Evolutionary conservation across 2,113 vertebrate genomes (phyloP).

Genomic region (Podilymbus podiceps): DNA sequence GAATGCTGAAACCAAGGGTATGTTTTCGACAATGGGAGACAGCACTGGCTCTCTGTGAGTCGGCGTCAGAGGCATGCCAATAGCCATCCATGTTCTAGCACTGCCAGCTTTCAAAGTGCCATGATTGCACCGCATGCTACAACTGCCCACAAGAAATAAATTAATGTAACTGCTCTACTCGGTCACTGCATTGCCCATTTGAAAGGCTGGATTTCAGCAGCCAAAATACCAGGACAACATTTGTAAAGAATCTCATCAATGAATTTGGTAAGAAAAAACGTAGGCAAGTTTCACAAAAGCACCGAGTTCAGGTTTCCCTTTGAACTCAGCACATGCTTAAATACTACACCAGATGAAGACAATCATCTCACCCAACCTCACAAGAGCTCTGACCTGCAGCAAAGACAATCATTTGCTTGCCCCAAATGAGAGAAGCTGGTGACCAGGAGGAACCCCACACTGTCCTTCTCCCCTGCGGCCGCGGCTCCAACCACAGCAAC

Average conservation of each 20-base stretch:
- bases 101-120: not conserved
- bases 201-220: not conserved
- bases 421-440: not conserved
- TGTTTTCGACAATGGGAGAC: not conserved
- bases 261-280: not conserved
- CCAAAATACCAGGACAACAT: not conserved
- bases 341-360: not conserved
- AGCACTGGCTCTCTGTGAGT: not conserved
- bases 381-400: not conserved
- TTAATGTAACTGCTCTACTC: not conserved
- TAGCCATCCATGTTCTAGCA: not conserved
- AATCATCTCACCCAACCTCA: not conserved
- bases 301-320: not conserved
- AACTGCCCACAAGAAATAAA: not conserved
- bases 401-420: not conserved
- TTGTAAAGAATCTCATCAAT: not conserved
- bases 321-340: not conserved
- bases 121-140: rapidly evolving
- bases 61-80: not conserved
- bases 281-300: not conserved
- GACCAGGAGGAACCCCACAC: not conserved
- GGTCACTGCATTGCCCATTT: not conserved
- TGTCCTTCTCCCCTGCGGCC: not conserved
- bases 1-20: constrained; percentile 15
- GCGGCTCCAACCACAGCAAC: not conserved